These are phyloP conservation scores for Syrista parreyssii DNA, from an alignment of 2,888 invertebrate species.

Conservation along the genomic window DNA sequence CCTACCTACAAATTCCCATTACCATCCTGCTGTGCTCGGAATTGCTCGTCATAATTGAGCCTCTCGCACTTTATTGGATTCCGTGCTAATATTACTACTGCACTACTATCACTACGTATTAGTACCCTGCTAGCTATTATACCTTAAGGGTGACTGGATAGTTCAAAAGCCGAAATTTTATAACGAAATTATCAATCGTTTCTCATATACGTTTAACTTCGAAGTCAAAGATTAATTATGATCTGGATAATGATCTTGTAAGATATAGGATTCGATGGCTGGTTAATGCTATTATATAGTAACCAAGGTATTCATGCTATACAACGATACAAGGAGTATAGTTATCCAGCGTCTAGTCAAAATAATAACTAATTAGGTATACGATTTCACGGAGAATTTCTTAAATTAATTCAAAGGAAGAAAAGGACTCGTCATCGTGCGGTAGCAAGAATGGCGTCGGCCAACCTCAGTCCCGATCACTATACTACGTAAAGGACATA, in stretches of 20 bases:
- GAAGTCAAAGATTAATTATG: not conserved
- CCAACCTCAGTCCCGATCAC: not conserved
- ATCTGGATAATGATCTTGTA: no score
- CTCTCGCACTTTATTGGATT: constrained; percentile 2
- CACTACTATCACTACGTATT: not conserved
- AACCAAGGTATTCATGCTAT: not conserved
- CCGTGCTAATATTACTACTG: not conserved
- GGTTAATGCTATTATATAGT: not conserved
- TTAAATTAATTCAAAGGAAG: not conserved
- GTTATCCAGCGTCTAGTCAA: not conserved
- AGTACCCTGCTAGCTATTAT: not conserved
- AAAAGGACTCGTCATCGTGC: not conserved
- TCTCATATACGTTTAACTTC: not conserved
- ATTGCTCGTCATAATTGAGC: constrained; percentile 2
- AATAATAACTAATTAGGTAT: not conserved
- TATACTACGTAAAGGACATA: not conserved
- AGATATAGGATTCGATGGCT: not conserved
- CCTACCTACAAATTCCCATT: constrained; percentile 8
- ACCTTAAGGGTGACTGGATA: not conserved
- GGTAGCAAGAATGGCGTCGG: not conserved
- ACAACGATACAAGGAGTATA: not conserved
- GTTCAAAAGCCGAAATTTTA: not conserved
- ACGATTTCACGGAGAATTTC: not conserved
- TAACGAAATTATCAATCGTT: not conserved
- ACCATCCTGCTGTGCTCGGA: not conserved